Percentiles rank a stretch among this genome's conserved stretches.
Conservation (phyloP, 64 coral and sea anemone species). For the Montipora capricornis region DNA sequence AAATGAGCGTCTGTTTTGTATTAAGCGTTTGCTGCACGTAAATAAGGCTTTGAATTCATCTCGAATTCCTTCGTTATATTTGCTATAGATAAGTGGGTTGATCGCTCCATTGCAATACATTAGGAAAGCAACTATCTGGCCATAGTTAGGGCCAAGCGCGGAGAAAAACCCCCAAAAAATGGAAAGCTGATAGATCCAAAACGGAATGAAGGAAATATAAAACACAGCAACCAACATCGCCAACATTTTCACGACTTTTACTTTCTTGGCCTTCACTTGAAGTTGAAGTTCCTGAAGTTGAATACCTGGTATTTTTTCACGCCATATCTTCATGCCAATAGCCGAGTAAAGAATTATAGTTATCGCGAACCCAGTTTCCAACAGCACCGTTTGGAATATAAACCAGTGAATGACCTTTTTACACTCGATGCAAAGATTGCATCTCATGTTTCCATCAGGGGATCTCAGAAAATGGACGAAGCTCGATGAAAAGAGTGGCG, state of each 20-base stretch:
- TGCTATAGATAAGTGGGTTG: slow-evolving; percentile 14
- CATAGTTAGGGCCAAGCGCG: background rate
- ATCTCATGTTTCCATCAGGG: background rate
- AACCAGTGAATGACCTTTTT: slow-evolving; percentile 38
- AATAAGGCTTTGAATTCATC: slow-evolving; percentile 26
- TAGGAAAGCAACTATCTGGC: background rate
- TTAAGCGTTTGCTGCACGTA: background rate
- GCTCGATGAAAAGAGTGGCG: background rate
- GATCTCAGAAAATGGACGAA: background rate
- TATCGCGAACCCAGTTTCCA: background rate
- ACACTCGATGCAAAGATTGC: background rate
- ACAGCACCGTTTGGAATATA: slow-evolving; percentile 13
- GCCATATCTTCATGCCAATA: slow-evolving; percentile 10
- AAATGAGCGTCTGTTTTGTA: background rate
- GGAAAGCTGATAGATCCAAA: slow-evolving; percentile 27
- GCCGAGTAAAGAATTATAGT: slow-evolving; percentile 1
- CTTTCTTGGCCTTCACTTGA: background rate
- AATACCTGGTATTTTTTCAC: background rate
- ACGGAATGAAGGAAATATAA: slow-evolving; percentile 39
- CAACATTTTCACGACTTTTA: slow-evolving; percentile 7
- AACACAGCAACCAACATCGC: slow-evolving; percentile 24
- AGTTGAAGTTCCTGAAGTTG: background rate
- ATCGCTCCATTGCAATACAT: slow-evolving; percentile 33
- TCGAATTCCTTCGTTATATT: slow-evolving; percentile 22
- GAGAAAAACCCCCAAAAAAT: background rate